phyloP scores from a whole-genome alignment of 2,797 vertebrate genomes.

The Gymnothorax reevesii region DNA sequence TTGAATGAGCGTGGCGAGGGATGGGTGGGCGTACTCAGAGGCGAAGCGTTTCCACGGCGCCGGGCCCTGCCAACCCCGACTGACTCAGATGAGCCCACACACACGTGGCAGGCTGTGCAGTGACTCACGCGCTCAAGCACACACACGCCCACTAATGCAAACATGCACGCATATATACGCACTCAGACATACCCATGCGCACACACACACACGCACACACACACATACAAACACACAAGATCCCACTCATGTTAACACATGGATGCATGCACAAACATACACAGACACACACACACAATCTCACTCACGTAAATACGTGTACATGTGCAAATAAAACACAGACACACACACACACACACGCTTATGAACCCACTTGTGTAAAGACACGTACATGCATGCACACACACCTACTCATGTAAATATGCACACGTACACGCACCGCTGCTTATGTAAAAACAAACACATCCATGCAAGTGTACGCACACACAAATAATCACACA shows the following conservation, averaged over 20 bases:
- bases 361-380: no score
- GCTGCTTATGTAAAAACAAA: no score
- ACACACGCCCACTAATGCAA: neutral
- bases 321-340: no score
- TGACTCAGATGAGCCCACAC: conserved; percentile 55
- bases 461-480: no score
- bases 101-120: conserved; percentile 29
- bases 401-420: no score
- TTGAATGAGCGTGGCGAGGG: conserved; percentile 22
- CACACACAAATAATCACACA: no score
- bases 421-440: no score
- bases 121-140: conserved; percentile 46
- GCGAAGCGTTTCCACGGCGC: conserved; percentile 49
- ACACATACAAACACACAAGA: no score
- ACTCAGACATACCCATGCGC: conserved; percentile 7
- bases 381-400: no score
- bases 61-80: conserved; percentile 43
- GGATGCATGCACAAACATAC: neutral
- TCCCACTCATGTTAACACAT: neutral
- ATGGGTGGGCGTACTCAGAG: conserved; percentile 48
- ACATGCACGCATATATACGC: conserved; percentile 2
- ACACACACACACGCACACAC: neutral
- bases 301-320: no score
- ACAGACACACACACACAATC: no score
- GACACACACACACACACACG: no score